Evolutionary conservation across 2,113 vertebrate genomes (phyloP), one percentile per base, ranked within the genome.

Genomic region (Leiothrix lutea): DNA sequence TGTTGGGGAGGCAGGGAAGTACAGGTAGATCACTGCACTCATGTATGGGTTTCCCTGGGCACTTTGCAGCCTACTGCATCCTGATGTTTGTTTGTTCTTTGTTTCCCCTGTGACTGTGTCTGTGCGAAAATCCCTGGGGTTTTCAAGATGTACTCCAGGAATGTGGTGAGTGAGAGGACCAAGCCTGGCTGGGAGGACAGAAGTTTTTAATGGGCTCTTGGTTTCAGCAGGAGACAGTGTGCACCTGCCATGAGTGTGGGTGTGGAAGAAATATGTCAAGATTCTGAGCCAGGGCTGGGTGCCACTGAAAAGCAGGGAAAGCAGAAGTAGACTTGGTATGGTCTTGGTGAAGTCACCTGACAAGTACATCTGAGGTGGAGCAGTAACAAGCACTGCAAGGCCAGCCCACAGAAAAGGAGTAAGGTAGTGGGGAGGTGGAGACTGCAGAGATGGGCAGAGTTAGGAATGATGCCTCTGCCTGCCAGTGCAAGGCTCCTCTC

Each of bases 301-400:
- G 83, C 60, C 67, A 44, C 78, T 91, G 93, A 62, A 83, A 91
- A 88, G 83, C 75, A 66, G 57, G 24, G 93, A 96, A 95, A 81
- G 84, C 77, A 89, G 73, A 33, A 90, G 44, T 1, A 38, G 66
- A 56, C n/a, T 72, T 80, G 38, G 35, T 83, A 78, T 33, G 24
- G 77, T 84, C 94, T 64, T 48, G 56, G 45, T 66, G 67, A 84
- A 94, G 86, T 77, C 69, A 71, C 57, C 51, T 67, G 80, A 33
- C 51, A 25, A 44, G 77, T 67, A 48, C 48, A 8, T 36, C 47
- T 78, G 69, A 73, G 56, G 44, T 60, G 53, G 36, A 88, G 60
- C 81, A 64, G 17, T 36, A 78, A 10, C 11, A n/a, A 80, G 65
- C 19, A 5, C 26, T 17, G 22, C 45, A 70, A 70, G 65, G 64